Evolutionary conservation across 2,113 vertebrate genomes (phyloP).

Genomic region (Rousettus leschenaultii): DNA sequence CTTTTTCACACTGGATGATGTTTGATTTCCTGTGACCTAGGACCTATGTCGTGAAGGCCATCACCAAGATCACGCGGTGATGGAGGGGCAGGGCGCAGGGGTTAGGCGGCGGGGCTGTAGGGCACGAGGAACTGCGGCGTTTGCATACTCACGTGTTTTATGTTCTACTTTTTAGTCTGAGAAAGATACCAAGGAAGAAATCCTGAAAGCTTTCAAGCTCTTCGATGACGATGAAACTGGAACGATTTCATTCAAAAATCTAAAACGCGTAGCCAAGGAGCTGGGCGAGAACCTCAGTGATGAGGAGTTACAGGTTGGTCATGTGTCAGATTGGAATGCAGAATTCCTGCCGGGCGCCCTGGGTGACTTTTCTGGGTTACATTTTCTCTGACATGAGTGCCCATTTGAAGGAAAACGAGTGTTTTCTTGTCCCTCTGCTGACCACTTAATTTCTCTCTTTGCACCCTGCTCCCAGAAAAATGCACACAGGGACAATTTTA

Average conservation of each 20-base stretch:
- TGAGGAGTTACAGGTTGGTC: constrained; percentile 91
- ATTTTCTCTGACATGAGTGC: not conserved
- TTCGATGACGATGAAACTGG: constrained; percentile 97
- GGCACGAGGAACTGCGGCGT: not conserved
- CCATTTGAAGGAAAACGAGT: not conserved
- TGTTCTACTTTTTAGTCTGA: constrained; percentile 81
- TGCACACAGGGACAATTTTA: not conserved
- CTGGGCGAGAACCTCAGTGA: constrained; percentile 95
- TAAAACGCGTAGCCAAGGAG: constrained; percentile 94
- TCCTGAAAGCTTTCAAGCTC: constrained; percentile 95
- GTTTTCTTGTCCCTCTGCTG: not conserved
- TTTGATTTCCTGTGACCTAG: not conserved
- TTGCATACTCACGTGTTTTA: not conserved
- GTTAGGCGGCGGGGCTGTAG: not conserved
- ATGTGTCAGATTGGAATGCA: not conserved
- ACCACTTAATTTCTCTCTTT: not conserved
- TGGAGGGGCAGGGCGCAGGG: not conserved
- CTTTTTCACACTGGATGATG: not conserved
- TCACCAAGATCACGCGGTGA: not conserved
- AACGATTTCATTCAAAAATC: constrained; percentile 95
- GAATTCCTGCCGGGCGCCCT: not conserved
- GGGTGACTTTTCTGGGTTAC: not conserved
- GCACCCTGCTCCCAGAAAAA: not conserved
- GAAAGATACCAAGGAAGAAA: constrained; percentile 97
- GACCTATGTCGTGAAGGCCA: not conserved